Base-by-base conservation (phyloP, 2,797 vertebrate genomes). In the Spatula versicolor region DNA sequence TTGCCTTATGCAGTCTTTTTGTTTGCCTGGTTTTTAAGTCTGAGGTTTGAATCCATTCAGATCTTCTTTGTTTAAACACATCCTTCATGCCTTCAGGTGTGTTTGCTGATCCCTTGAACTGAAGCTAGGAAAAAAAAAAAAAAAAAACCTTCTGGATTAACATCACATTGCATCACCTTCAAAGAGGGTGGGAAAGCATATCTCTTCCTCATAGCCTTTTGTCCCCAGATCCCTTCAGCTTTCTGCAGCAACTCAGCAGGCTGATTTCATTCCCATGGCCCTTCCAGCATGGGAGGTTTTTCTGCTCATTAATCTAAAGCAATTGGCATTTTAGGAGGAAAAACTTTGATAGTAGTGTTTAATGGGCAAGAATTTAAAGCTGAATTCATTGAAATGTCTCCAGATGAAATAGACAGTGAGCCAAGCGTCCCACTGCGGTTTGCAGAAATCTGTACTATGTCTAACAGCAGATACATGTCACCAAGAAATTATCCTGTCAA, bases 21-120 rank as follows among this genome's bases (percentile, higher is more conserved):
- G 20, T 73, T 89, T 62, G 82, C 30, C 58, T 78, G 13, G 3
- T 93, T 92, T 94, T 73, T 48, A 69, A 89, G 79, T 46, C 59
- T 86, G 91, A 96, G 66, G 62, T 78, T 87, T 92, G 88, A 91
- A 85, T 78, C 45, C 21, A 13, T 71, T 95, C 58, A 56, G 30
- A 41, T 66, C 10, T 75, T 37, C 90, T 73, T 73, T 96, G 91
- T 95, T 92, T 88, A 56, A 94, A 93, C 82, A 88, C 67, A 92
- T 91, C 69, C 71, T 45, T 93, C 33, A 17, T 86, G 68, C 86
- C 85, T 94, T 88, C 92, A 83, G 93, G 82, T 94, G 63, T 90
- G 87, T 83, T 86, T 94, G 82, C 46, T 81, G 68, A 93, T 94
- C 75, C 84, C 82, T 83, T 94, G 46, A 93, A 83, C 84, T 82